Evolutionary conservation across 2,888 invertebrate genomes (phyloP), one percentile per base, ranked within the genome.

Genomic region (Brachyptera putata): DNA sequence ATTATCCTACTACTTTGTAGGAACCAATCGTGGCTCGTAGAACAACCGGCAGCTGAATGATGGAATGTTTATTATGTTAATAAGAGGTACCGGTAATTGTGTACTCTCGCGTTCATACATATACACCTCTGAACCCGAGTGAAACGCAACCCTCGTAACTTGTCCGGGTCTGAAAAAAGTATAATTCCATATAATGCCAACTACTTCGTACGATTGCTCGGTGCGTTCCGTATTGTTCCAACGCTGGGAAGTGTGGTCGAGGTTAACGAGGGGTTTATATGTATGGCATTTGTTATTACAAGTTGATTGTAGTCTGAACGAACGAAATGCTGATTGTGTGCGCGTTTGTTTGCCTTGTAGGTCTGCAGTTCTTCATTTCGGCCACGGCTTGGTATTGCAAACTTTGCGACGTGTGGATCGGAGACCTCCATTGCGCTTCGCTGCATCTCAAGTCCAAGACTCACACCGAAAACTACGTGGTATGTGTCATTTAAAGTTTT

Each of bases 381-480:
- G 86, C 91, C 0, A 87, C 89, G 4, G 87, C 91, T 26, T 93
- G 92, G 92, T 93, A 88, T 76, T 93, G 93, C 77, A 90, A 91
- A 73, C 79, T 93, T 64, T 93, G 93, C 70, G 86, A 89, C 71
- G 80, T 84, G 68, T 93, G 92, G 86, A 91, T 93, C 70, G 93
- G 92, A 0, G 93, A 93, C 73, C 79, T 91, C 63, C 91, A 91
- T 74, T 91, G 92, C 73, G 92, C 92, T 0, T 90, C 90, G 9
- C 83, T 88, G 1, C 93, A 93, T 76, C 79, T 93, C 62, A 91
- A 91, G 72, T 90, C 89, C 0, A 79, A 85, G 62, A 76, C 80
- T 22, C 93, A 93, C 76, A 85, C 87, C 68, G 86, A 86, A 68
- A 89, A 88, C 73, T 92, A 89, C 71, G 83, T 85, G 62, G 92